These are phyloP conservation scores for Cercopithecus diana DNA, from an alignment of 2,797 vertebrate species.

Conservation along the genomic window DNA sequence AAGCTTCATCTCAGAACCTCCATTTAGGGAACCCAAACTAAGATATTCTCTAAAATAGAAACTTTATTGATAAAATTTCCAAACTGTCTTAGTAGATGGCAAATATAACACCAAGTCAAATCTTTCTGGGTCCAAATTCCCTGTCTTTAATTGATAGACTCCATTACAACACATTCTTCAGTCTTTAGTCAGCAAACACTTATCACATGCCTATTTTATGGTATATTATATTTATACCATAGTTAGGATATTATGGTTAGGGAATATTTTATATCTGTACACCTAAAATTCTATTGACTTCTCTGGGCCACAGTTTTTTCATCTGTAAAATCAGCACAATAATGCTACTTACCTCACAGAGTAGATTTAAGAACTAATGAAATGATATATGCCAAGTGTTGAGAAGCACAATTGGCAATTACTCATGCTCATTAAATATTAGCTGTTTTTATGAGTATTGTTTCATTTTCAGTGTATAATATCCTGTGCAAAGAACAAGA, in stretches of 20 bases:
- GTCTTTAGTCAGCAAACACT: neutral
- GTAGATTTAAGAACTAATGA: neutral
- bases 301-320: neutral
- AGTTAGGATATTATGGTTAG: neutral
- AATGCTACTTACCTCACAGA: neutral
- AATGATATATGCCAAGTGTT: neutral
- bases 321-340: neutral
- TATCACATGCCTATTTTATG: neutral
- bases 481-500: conserved; percentile 55
- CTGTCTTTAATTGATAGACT: neutral
- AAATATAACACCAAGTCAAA: neutral
- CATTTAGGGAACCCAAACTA: neutral
- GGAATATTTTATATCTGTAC: neutral
- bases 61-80: neutral
- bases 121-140: neutral
- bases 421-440: neutral
- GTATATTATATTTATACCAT: neutral
- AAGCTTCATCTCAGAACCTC: neutral
- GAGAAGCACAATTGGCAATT: neutral
- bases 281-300: neutral
- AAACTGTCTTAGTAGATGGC: neutral
- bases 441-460: neutral
- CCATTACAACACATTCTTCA: neutral
- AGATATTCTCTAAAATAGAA: neutral
- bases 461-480: neutral